Conservation (phyloP, 2,113 vertebrate genomes). For the Chloropsis cyanopogon region DNA sequence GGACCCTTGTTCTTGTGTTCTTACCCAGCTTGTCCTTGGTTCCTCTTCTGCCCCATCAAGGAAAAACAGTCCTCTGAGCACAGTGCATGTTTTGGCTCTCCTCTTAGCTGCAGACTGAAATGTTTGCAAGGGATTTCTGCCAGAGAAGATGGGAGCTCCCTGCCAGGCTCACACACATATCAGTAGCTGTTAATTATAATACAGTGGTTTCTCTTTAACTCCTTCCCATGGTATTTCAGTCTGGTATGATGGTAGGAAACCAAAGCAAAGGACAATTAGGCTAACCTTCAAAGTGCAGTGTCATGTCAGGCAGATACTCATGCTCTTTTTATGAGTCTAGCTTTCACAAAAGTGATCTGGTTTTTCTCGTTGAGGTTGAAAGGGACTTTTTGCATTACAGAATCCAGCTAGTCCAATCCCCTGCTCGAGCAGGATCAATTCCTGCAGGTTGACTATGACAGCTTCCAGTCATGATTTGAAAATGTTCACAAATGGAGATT, state of each 20-base stretch:
- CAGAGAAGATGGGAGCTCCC: neutral
- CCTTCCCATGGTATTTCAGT: neutral
- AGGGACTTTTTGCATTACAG: neutral
- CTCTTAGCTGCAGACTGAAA: neutral
- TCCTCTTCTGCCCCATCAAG: neutral
- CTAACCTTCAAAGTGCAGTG: neutral
- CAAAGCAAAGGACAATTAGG: neutral
- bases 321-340: neutral
- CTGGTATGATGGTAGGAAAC: neutral
- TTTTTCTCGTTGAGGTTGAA: neutral
- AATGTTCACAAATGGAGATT: neutral
- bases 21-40: neutral
- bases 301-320: neutral
- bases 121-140: neutral
- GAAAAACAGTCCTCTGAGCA: neutral
- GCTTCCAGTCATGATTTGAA: neutral
- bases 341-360: neutral
- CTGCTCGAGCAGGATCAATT: neutral
- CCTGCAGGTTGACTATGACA: neutral
- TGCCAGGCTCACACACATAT: neutral
- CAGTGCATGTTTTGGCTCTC: neutral
- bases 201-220: neutral
- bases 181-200: neutral
- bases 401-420: neutral
- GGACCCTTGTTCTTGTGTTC: neutral